These are phyloP conservation scores for Oxyruncus cristatus DNA, from an alignment of 2,113 vertebrate genomes.

Conservation along the genomic window DNA sequence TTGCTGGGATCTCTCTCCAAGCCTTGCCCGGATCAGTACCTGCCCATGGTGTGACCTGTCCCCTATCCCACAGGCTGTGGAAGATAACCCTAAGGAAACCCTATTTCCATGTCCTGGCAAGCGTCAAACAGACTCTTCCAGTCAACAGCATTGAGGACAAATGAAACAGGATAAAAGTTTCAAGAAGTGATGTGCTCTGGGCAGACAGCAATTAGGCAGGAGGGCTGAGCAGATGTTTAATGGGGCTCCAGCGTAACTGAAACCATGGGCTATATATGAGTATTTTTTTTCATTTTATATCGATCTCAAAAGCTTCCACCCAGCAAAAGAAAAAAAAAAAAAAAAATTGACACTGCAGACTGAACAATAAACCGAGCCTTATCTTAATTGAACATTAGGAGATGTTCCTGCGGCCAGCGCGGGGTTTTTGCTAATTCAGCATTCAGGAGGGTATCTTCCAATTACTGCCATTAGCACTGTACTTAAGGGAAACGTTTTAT, in stretches of 20 bases:
- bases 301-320: constrained; percentile 19
- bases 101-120: accelerated
- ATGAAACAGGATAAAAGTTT: background rate
- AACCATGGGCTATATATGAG: background rate
- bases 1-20: background rate
- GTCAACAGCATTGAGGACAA: background rate
- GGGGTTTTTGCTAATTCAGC: constrained; percentile 38
- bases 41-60: accelerated
- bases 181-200: background rate
- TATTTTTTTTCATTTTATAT: background rate
- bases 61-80: accelerated
- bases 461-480: constrained; percentile 24
- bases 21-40: accelerated
- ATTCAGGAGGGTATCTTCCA: constrained; percentile 10
- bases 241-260: background rate
- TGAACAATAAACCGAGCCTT: constrained; percentile 21
- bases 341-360: background rate
- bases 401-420: background rate
- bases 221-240: background rate
- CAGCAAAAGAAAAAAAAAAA: background rate
- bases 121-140: background rate
- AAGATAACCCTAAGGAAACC: accelerated
- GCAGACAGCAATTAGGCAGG: background rate
- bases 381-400: constrained; percentile 60
- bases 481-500: background rate